phyloP scores from a whole-genome alignment of 2,888 invertebrate species.

The Apamea crenata region DNA sequence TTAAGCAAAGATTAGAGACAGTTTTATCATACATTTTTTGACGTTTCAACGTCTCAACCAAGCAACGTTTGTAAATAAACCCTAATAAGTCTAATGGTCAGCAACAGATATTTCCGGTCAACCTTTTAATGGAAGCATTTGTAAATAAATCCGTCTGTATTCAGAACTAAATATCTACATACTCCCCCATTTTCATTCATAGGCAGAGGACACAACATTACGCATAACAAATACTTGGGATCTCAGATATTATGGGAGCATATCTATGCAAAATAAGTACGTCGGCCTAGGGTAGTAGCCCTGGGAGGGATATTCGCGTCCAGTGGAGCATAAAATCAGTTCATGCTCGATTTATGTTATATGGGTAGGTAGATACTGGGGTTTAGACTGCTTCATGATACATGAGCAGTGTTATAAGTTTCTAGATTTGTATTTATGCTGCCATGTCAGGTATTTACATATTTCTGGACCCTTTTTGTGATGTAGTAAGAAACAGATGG shows the following conservation, averaged over 20 bases:
- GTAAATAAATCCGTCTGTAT: background rate
- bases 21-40: background rate
- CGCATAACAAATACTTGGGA: conserved; percentile 18
- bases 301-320: conserved; percentile 58
- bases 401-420: conserved; percentile 44
- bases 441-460: conserved; percentile 11
- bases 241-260: conserved; percentile 5
- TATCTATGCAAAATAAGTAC: conserved; percentile 38
- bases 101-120: background rate
- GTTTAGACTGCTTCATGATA: conserved; percentile 64
- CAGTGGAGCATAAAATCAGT: conserved; percentile 72
- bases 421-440: conserved; percentile 18
- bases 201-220: conserved; percentile 11
- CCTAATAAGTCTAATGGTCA: background rate
- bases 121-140: background rate
- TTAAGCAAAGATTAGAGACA: too few species aligned
- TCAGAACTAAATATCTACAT: conserved; percentile 10
- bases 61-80: background rate
- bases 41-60: background rate
- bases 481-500: background rate
- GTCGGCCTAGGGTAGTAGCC: background rate
- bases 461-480: background rate
- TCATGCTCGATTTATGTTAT: conserved; percentile 72
- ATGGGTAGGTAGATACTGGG: conserved; percentile 40
- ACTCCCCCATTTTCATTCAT: conserved; percentile 26